Conservation (phyloP, 1,140 invertebrate genomes). For the Phortica variegata region DNA sequence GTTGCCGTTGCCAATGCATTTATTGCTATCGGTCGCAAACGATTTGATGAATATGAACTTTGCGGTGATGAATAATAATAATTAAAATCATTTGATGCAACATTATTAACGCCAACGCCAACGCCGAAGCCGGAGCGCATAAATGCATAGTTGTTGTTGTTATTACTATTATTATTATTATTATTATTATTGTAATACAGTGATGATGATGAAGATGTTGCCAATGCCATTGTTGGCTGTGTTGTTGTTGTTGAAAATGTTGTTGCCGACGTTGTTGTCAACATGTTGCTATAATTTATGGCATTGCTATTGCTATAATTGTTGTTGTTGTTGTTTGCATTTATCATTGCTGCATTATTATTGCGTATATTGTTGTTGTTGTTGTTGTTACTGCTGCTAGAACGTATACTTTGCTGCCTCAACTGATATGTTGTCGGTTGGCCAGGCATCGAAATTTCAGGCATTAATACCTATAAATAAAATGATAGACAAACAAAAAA, state of each 20-base stretch:
- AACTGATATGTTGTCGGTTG: conserved; percentile 9
- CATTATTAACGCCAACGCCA: conserved; percentile 1
- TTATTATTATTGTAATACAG: no score
- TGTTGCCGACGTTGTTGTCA: no score
- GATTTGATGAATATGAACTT: conserved; percentile 45
- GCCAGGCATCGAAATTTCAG: conserved; percentile 22
- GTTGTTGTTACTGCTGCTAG: conserved; percentile 3
- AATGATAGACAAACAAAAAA: no score
- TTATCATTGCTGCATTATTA: no score
- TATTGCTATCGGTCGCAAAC: conserved; percentile 26
- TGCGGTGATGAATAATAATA: conserved; percentile 38
- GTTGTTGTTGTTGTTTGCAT: no score
- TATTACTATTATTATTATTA: background rate
- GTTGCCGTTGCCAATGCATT: conserved; percentile 1
- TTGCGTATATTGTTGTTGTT: conserved; percentile 4
- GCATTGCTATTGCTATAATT: no score
- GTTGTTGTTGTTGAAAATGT: no score
- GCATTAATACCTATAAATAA: conserved; percentile 28
- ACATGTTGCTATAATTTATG: no score
- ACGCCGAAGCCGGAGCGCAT: background rate
- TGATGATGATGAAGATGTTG: no score
- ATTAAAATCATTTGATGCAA: conserved; percentile 19
- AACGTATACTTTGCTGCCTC: background rate
- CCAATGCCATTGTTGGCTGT: no score
- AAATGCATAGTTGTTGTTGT: background rate